These are phyloP conservation scores for Cataglyphis livida DNA, from an alignment of 2,888 invertebrate species.

Conservation along the genomic window DNA sequence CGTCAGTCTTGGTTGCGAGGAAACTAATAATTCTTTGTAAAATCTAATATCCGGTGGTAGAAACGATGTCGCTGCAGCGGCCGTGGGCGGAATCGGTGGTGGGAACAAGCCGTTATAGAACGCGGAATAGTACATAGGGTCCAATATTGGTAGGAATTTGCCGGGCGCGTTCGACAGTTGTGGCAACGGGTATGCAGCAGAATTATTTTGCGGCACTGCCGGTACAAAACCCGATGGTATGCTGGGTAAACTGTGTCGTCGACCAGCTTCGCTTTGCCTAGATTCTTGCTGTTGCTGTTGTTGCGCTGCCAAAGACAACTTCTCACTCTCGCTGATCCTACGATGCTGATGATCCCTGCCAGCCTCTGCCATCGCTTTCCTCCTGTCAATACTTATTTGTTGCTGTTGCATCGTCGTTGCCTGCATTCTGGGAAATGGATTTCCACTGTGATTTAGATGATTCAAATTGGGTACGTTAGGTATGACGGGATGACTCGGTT, in stretches of 20 bases:
- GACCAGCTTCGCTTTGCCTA: constrained; percentile 67
- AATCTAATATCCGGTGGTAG: constrained; percentile 86
- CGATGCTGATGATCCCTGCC: constrained; percentile 72
- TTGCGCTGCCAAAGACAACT: constrained; percentile 70
- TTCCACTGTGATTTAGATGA: constrained; percentile 76
- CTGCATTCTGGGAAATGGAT: constrained; percentile 67
- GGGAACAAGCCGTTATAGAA: constrained; percentile 85
- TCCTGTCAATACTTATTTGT: constrained; percentile 77
- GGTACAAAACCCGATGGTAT: constrained; percentile 80
- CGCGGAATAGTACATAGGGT: constrained; percentile 86
- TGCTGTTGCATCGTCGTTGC: constrained; percentile 63
- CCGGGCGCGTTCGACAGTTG: constrained; percentile 83
- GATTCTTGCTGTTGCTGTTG: constrained; percentile 70
- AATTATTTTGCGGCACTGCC: constrained; percentile 76
- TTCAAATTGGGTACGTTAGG: constrained; percentile 84
- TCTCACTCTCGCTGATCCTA: constrained; percentile 81
- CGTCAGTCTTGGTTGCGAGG: constrained; percentile 84
- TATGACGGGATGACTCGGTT: constrained; percentile 81
- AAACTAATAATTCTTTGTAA: constrained; percentile 87
- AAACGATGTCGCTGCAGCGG: constrained; percentile 83
- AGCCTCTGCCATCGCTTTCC: constrained; percentile 74
- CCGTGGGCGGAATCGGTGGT: constrained; percentile 78
- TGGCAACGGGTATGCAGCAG: constrained; percentile 78
- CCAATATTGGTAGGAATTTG: constrained; percentile 85
- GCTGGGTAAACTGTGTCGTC: constrained; percentile 80